phyloP scores from a whole-genome alignment of 1,140 invertebrate genomes.

The Brachionus manjavacas region DNA sequence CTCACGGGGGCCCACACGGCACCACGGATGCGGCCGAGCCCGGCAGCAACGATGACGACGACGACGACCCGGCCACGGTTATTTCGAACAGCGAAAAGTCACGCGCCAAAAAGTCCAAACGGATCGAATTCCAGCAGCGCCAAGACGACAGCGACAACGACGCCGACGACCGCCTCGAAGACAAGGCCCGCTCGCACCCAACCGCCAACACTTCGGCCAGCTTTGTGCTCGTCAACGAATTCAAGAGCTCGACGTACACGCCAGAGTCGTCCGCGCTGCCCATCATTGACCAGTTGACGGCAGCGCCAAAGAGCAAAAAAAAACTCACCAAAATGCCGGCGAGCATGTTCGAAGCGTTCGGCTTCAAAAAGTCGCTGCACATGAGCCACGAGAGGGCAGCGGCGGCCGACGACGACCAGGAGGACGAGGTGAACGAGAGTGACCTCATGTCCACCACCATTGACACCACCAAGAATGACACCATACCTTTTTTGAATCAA shows the following conservation, averaged over 20 bases:
- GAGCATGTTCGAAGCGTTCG: not conserved
- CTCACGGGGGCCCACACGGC: too few species aligned
- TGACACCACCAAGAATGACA: slow-evolving; percentile 29
- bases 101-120: not conserved
- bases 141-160: slow-evolving; percentile 18
- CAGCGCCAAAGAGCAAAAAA: slow-evolving; percentile 24
- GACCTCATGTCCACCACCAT: slow-evolving; percentile 29
- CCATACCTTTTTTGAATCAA: slow-evolving; percentile 36
- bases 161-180: not conserved
- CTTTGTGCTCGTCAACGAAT: slow-evolving; percentile 5
- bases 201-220: not conserved
- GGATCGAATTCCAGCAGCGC: not conserved
- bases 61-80: not conserved
- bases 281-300: not conserved
- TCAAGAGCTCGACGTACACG: slow-evolving; percentile 24
- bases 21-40: not conserved
- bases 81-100: not conserved
- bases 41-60: not conserved
- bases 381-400: not conserved
- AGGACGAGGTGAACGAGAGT: not conserved
- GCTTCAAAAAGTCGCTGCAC: not conserved
- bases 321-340: not conserved
- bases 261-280: not conserved
- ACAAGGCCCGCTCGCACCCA: too few species aligned
- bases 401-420: not conserved